Base-by-base conservation (phyloP, 2,888 invertebrate genomes). In the Alcis repandata region DNA sequence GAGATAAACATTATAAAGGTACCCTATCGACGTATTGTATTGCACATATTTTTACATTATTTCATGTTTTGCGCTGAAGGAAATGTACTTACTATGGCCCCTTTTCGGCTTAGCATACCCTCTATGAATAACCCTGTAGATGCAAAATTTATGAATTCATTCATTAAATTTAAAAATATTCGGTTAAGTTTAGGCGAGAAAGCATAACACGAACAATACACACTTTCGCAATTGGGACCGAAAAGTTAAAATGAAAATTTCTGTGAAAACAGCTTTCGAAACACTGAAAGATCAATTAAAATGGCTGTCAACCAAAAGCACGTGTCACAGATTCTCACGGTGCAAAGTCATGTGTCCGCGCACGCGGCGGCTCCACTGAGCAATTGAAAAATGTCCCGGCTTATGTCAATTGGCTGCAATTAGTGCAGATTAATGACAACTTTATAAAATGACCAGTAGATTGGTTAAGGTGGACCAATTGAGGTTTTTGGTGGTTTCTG, bases 401-500 rank as follows among this genome's bases (percentile, higher is more conserved):
- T 45, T 48, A 27, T 15, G 27, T 48, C 51, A 52, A 52, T 52
- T 52, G 52, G 19, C 11, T 20, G 11, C 15, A 53, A 53, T 53
- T 41, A 53, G 15, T 40, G 27, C 13, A 22, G 22, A 41, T 53
- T 27, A 53, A 40, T 20, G 19, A 11, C 49, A 49, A 41, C 4
- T 53, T 53, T 41, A 27, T 27, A 22, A 22, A 27, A 53, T 15
- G 53, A 2, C 15, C 36, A 15, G 22, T 53, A 53, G 53, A 53
- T 53, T 53, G 53, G 20, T 20, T 52, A 52, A 52, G 27, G 38
- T 49, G 33, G 32, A 8, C 33, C 36, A 38, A 51, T 51, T 51
- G 36, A 19, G 1, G 36, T 36, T 51, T 51, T 51, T 33, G 33
- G 36, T 19, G 13, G 36, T 13, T 36, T 51, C 36, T 46, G 48